A percentile compares a stretch with the other conserved stretches of the same genome.
These are phyloP conservation scores for Odontamblyopus lacepedii DNA, from an alignment of 2,797 vertebrate genomes.

Conservation along the genomic window DNA sequence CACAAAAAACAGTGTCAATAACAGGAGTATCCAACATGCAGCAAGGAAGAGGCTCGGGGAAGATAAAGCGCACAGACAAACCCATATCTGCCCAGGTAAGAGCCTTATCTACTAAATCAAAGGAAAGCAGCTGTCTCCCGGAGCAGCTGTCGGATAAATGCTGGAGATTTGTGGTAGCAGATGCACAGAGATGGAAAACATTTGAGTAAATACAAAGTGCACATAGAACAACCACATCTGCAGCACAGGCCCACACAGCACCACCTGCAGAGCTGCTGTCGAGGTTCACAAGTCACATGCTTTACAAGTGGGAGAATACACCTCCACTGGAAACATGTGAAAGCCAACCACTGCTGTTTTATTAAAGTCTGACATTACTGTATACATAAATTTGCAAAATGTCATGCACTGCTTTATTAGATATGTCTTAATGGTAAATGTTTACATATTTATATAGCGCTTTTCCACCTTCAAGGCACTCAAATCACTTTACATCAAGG, in stretches of 20 bases:
- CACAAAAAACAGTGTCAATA: constrained; percentile 45
- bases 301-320: constrained; percentile 37
- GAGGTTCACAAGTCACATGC: constrained; percentile 39
- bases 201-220: constrained; percentile 26
- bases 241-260: constrained; percentile 32
- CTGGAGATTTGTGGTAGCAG: constrained; percentile 37
- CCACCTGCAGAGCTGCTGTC: constrained; percentile 42
- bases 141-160: constrained; percentile 56
- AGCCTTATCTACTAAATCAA: constrained; percentile 48
- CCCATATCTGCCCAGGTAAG: constrained; percentile 47
- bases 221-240: constrained; percentile 15
- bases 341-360: constrained; percentile 15
- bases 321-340: constrained; percentile 38
- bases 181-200: constrained; percentile 41
- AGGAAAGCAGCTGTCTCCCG: constrained; percentile 42
- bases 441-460: no score
- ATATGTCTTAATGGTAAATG: no score
- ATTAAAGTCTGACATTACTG: no score
- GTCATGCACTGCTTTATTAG: no score
- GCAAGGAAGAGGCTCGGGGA: constrained; percentile 34
- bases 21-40: constrained; percentile 39
- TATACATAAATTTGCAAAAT: no score
- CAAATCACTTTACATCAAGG: no score
- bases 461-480: no score
- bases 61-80: constrained; percentile 41